Evolutionary conservation across 2,113 vertebrate species (phyloP).

Genomic region (Rattus norvegicus): DNA sequence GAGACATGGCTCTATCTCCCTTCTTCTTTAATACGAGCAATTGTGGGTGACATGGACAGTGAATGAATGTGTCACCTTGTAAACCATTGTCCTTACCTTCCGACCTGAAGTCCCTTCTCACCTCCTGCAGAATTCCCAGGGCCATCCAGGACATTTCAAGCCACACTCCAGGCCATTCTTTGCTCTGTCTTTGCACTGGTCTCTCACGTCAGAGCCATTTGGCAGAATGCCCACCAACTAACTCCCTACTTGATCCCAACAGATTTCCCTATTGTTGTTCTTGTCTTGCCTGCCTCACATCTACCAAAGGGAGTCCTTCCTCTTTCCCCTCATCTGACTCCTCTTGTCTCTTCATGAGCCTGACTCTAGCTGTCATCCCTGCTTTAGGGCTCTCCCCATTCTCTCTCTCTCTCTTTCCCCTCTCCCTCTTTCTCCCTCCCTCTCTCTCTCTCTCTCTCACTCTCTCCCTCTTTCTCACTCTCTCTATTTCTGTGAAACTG

Average conservation of each 20-base stretch:
- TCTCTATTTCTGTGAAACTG: no score
- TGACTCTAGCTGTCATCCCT: not conserved
- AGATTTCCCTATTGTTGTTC: not conserved
- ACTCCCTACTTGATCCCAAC: not conserved
- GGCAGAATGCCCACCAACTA: not conserved
- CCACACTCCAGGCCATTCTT: not conserved
- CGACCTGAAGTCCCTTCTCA: not conserved
- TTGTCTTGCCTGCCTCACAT: not conserved
- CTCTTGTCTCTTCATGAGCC: not conserved
- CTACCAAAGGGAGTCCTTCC: not conserved
- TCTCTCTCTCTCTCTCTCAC: no score
- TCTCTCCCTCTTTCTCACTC: no score
- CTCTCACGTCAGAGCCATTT: not conserved
- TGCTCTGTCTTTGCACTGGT: no score
- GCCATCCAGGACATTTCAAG: not conserved
- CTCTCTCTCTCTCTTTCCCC: not conserved
- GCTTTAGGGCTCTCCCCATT: fast-evolving
- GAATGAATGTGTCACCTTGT: not conserved
- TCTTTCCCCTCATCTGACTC: not conserved
- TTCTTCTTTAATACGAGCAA: not conserved
- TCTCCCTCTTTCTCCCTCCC: no score
- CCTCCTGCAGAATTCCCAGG: not conserved
- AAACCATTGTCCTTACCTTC: not conserved
- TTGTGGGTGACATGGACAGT: not conserved
- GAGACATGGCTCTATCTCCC: not conserved